Evolutionary conservation across 2,797 vertebrate genomes (phyloP), one percentile per base, ranked within the genome.

Genomic region (Syndactyla subalaris): DNA sequence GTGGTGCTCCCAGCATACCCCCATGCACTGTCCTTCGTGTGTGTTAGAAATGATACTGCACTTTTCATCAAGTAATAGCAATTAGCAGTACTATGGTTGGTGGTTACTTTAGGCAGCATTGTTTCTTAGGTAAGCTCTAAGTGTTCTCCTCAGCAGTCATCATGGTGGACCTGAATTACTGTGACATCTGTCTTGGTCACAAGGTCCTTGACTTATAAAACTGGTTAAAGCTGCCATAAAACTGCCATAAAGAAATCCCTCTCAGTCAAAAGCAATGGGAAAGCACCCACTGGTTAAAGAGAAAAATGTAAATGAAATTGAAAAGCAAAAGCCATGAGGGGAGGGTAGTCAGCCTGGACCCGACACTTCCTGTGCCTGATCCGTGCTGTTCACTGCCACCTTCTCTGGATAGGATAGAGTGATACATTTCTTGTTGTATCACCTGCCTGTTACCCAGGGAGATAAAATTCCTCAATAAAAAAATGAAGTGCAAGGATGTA

Each of bases 401-500:
- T 88, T 88, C 75, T 77, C 38, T 36, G 49, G 22, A 15, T 0
- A 74, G 10, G 49, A 79, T 73, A 74, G 76, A 68, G 49, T 54
- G 19, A 77, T 71, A 72, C 4, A 57, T 41, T 86, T 77, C 38
- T 72, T 84, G 41, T 49, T 78, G 30, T 66, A 80, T 51, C 52
- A 83, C 67, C 72, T 87, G 57, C 76, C 49, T 65, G 20, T 68
- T 86, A 80, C 36, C 20, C 54, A 75, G 36, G 46, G 34, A 89
- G 58, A 95, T 80, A 72, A 89, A 92, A 84, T 68, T 88, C 49
- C 88, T 85, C 75, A 49, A 24, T 34, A n/a, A 67, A 46, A 93
- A 84, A 85, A 71, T 49, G 7, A 92, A 95, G 91, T 43, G 23
- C 22, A 43, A 89, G 46, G 24, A 30, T 88, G 8, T 57, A 41